Evolutionary conservation across 2,797 vertebrate species (phyloP).

Genomic region (Phataginus tricuspis): DNA sequence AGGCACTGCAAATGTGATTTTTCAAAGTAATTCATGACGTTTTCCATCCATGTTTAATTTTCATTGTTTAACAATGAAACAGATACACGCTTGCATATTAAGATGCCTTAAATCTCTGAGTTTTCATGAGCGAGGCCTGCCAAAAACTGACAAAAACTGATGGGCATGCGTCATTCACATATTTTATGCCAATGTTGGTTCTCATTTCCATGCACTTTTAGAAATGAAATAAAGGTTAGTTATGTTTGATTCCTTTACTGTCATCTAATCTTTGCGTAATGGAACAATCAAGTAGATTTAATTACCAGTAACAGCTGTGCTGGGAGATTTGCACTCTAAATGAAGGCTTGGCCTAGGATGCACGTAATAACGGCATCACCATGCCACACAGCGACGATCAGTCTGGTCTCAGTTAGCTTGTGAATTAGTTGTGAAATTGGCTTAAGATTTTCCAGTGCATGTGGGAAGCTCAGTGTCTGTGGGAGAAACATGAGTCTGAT

Average conservation of each 20-base stretch:
- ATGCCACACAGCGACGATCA: neutral
- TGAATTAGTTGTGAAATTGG: constrained; percentile 60
- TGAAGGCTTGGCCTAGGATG: neutral
- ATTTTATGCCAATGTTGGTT: neutral
- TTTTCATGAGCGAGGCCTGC: neutral
- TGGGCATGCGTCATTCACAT: neutral
- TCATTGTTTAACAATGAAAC: constrained; percentile 43
- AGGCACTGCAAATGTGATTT: neutral
- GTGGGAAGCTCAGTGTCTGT: neutral
- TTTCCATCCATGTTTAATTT: constrained; percentile 53
- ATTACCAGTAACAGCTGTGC: neutral
- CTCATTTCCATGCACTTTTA: neutral
- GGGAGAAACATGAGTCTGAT: neutral
- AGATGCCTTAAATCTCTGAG: constrained; percentile 17
- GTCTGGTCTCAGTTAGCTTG: constrained; percentile 59
- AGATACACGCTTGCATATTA: neutral
- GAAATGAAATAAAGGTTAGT: neutral
- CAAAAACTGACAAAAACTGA: neutral
- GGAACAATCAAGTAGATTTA: constrained; percentile 33
- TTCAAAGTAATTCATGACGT: neutral
- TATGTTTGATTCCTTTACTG: constrained; percentile 4
- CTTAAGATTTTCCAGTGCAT: constrained; percentile 19
- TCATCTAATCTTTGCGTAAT: neutral
- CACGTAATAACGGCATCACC: neutral
- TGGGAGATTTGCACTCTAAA: neutral